phyloP scores from a whole-genome alignment of 2,888 invertebrate genomes.

The Corbicula japonica region DNA sequence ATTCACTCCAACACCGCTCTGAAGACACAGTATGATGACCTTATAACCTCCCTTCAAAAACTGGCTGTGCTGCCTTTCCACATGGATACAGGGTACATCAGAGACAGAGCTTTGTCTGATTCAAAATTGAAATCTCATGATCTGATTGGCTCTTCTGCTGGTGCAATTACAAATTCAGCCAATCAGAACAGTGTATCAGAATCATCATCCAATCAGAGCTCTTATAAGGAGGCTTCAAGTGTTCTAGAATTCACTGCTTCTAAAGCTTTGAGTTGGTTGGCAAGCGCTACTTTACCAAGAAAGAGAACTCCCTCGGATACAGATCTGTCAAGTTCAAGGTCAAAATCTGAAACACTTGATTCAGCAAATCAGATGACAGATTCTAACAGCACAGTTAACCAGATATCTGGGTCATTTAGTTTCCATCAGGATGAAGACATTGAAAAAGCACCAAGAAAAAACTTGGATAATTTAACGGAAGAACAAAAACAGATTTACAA shows the following conservation, averaged over 20 bases:
- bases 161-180: slow-evolving; percentile 29
- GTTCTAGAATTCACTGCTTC: slow-evolving; percentile 62
- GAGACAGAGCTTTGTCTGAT: slow-evolving; percentile 59
- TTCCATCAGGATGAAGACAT: slow-evolving; percentile 24
- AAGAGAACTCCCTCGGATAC: slow-evolving; percentile 29
- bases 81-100: slow-evolving; percentile 88
- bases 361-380: slow-evolving; percentile 46
- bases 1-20: slow-evolving; percentile 89
- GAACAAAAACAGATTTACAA: slow-evolving; percentile 38
- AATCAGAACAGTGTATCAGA: slow-evolving; percentile 51
- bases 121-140: slow-evolving; percentile 60
- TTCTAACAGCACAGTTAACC: slow-evolving; percentile 44
- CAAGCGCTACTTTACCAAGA: slow-evolving; percentile 54
- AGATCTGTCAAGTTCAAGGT: slow-evolving; percentile 20
- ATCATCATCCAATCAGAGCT: slow-evolving; percentile 39
- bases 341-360: slow-evolving; percentile 51
- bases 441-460: slow-evolving; percentile 17
- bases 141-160: slow-evolving; percentile 58
- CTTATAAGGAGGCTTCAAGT: slow-evolving; percentile 44
- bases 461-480: slow-evolving; percentile 26
- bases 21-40: slow-evolving; percentile 90
- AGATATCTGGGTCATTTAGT: slow-evolving; percentile 49
- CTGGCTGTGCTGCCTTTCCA: slow-evolving; percentile 93
- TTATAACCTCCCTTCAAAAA: slow-evolving; percentile 93
- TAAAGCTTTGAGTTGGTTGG: slow-evolving; percentile 63